Percentiles rank a stretch among this genome's conserved stretches.
These are phyloP conservation scores for Tachina grossa DNA, from an alignment of 2,888 invertebrate species.

Conservation along the genomic window DNA sequence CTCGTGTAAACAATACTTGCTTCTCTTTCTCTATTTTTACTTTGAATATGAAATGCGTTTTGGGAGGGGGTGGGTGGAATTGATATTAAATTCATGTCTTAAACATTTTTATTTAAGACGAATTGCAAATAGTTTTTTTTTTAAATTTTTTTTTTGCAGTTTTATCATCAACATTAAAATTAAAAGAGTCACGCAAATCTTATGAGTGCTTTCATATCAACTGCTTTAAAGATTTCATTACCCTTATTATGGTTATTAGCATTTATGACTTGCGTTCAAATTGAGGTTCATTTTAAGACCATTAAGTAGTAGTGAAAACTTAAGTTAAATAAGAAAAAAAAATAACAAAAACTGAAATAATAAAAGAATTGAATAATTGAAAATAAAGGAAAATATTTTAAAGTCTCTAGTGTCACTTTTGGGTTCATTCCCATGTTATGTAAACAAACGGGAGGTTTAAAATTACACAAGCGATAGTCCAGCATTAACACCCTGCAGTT, in stretches of 20 bases:
- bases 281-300: background rate
- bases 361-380: constrained; percentile 26
- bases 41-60: no score
- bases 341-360: background rate
- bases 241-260: constrained; percentile 1
- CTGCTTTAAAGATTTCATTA: constrained; percentile 9
- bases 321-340: constrained; percentile 3
- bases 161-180: background rate
- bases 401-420: constrained; percentile 61
- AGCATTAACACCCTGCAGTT: background rate
- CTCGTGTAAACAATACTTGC: no score
- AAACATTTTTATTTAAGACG: no score
- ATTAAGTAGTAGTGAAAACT: constrained; percentile 27
- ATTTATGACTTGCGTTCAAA: background rate
- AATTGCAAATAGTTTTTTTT: background rate
- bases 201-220: background rate
- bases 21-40: no score
- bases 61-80: no score
- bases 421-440: constrained; percentile 56
- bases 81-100: no score
- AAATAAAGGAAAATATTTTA: constrained; percentile 42
- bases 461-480: background rate
- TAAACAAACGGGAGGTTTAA: constrained; percentile 25
- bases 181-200: background rate
- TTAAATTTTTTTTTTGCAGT: background rate